Conservation (phyloP, 2,797 vertebrate genomes). For the Lophotriccus pileatus region DNA sequence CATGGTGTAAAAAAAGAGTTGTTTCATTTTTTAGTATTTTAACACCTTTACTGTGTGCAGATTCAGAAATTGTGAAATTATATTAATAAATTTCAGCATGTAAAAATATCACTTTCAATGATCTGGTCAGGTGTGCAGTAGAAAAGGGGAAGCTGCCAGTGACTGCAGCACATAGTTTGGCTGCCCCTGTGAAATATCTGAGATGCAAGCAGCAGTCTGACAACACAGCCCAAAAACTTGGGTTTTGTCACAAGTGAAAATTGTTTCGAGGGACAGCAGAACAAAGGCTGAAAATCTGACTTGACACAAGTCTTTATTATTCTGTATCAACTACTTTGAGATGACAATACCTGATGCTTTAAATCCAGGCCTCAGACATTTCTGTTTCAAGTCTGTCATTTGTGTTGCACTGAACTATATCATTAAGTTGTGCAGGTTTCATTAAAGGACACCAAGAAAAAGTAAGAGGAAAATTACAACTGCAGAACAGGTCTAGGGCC, state of each 20-base stretch:
- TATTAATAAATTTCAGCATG: background rate
- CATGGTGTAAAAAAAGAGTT: background rate
- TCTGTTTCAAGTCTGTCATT: background rate
- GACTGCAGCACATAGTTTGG: background rate
- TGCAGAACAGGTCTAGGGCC: background rate
- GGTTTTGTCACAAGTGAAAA: background rate
- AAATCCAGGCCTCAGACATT: background rate
- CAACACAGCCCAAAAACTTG: background rate
- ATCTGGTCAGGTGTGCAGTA: background rate
- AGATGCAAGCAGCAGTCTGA: background rate
- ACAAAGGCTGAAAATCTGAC: background rate
- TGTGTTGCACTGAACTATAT: background rate
- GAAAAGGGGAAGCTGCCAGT: background rate
- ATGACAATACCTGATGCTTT: background rate
- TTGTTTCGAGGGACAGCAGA: background rate
- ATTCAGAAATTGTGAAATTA: background rate
- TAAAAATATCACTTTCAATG: background rate
- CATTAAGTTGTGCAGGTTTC: background rate
- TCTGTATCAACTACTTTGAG: background rate
- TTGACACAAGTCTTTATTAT: background rate
- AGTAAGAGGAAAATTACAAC: background rate
- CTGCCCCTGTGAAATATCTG: background rate
- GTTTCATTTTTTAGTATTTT: background rate
- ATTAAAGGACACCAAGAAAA: constrained; percentile 15
- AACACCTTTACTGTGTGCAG: background rate